phyloP scores from a whole-genome alignment of 2,113 vertebrate species.

The Empidonax traillii region DNA sequence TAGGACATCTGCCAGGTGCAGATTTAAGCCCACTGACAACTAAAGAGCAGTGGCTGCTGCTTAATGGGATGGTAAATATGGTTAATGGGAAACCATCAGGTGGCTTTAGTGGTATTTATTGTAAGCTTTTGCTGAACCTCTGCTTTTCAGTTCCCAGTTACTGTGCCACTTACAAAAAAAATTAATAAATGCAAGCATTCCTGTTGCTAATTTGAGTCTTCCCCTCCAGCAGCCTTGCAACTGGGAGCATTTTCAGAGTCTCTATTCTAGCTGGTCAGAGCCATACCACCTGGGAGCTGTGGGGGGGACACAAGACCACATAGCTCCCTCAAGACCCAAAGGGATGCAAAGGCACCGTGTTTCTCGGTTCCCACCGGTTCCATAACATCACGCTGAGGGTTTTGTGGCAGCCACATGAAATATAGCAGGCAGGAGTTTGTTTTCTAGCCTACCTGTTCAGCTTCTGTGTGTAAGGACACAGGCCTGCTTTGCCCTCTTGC shows the following conservation, averaged over 20 bases:
- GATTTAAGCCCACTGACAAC: conserved; percentile 35
- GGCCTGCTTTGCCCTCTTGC: background rate
- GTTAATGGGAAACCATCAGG: background rate
- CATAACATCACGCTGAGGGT: rapidly evolving
- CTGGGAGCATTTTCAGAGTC: background rate
- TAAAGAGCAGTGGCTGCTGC: background rate
- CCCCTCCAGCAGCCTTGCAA: background rate
- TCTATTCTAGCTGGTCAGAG: background rate
- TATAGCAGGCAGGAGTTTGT: background rate
- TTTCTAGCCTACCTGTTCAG: background rate
- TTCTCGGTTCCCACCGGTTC: rapidly evolving
- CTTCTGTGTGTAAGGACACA: background rate
- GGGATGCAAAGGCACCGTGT: rapidly evolving
- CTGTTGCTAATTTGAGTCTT: background rate
- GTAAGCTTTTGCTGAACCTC: background rate
- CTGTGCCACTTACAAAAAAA: background rate
- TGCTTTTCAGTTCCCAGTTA: background rate
- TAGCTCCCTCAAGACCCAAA: background rate
- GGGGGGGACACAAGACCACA: rapidly evolving
- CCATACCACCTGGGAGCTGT: background rate
- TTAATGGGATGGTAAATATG: conserved; percentile 16
- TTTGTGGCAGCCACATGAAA: background rate
- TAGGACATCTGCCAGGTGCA: conserved; percentile 44
- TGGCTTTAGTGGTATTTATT: background rate
- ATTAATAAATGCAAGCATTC: background rate